These are phyloP conservation scores for Lamprotornis superbus DNA, from an alignment of 2,113 vertebrate species.

Conservation along the genomic window DNA sequence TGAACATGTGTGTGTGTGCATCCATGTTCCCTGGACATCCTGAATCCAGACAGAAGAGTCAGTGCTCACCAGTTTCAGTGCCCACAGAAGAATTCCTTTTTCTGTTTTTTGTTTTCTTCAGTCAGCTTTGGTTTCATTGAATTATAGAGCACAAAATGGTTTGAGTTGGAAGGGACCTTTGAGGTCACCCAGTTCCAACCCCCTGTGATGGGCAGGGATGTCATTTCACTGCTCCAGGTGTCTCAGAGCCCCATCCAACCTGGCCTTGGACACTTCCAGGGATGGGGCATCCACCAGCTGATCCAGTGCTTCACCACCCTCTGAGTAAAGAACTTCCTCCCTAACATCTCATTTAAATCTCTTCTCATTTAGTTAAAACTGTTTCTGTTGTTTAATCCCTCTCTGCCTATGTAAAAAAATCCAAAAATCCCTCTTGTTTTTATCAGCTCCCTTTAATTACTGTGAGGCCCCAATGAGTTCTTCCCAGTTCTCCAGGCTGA, in stretches of 20 bases:
- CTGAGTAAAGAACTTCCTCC: neutral
- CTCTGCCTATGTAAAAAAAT: neutral
- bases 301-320: neutral
- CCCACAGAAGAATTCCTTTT: neutral
- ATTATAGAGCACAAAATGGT: neutral
- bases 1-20: fast-evolving
- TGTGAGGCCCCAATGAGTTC: neutral
- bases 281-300: neutral
- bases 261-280: neutral
- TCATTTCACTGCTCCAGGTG: neutral
- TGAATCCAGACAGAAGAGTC: neutral
- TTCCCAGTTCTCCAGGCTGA: neutral
- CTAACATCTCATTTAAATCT: neutral
- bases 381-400: neutral
- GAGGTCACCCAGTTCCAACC: neutral
- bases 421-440: neutral
- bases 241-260: neutral
- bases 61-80: fast-evolving
- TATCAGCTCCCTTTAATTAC: neutral
- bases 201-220: neutral
- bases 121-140: fast-evolving
- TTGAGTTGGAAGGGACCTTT: neutral
- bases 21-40: neutral
- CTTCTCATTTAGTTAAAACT: neutral
- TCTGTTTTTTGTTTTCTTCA: neutral